These are phyloP conservation scores for Labroides dimidiatus DNA, from an alignment of 2,797 vertebrate species.

Conservation along the genomic window DNA sequence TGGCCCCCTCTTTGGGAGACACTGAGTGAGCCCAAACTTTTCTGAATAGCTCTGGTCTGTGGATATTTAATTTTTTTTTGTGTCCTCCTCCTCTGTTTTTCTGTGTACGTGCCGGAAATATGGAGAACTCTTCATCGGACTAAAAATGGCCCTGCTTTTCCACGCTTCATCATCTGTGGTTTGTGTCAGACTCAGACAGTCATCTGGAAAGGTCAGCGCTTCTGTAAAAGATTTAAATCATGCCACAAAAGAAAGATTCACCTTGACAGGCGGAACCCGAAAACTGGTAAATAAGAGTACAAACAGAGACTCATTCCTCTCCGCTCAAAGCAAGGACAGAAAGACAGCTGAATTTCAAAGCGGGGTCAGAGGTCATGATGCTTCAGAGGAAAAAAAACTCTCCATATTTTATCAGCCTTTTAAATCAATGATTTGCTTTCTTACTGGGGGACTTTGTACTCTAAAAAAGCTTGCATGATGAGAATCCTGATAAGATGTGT, in stretches of 20 bases:
- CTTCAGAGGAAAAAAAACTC: constrained; percentile 12
- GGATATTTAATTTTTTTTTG: constrained; percentile 7
- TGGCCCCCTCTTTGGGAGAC: no score
- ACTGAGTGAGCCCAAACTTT: no score
- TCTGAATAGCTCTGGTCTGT: constrained; percentile 5
- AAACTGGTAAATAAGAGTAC: constrained; percentile 78
- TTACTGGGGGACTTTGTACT: constrained; percentile 6
- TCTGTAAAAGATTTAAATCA: constrained; percentile 83
- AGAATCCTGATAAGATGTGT: constrained; percentile 21
- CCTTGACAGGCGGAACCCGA: constrained; percentile 81
- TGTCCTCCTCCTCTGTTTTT: constrained; percentile 25
- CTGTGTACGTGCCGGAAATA: neutral
- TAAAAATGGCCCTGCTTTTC: constrained; percentile 74
- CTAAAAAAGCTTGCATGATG: constrained; percentile 9
- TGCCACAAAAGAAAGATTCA: constrained; percentile 76
- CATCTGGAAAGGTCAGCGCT: constrained; percentile 84
- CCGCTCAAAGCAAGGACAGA: constrained; percentile 54
- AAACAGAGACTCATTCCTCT: constrained; percentile 63
- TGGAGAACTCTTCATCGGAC: constrained; percentile 24
- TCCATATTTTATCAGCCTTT: constrained; percentile 24
- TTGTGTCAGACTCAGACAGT: constrained; percentile 80
- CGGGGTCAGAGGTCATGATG: constrained; percentile 23
- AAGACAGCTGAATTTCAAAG: constrained; percentile 48
- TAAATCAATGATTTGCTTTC: constrained; percentile 18
- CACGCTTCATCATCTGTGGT: constrained; percentile 77